phyloP scores from a whole-genome alignment of 2,888 invertebrate species.

The Heliconius erato region DNA sequence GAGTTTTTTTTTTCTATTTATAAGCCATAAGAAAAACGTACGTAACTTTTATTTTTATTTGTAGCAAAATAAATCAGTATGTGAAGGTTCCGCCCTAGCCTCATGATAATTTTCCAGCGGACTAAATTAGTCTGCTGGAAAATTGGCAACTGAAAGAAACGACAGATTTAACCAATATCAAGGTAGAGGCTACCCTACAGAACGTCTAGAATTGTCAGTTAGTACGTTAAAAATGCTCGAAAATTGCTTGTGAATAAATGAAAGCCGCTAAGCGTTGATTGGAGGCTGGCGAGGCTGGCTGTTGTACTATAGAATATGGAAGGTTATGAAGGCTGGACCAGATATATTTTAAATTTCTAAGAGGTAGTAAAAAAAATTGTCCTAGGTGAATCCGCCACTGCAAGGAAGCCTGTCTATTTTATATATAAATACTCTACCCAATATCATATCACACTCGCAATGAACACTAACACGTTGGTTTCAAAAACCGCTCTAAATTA shows the following conservation, averaged over 20 bases:
- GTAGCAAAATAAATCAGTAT: not conserved
- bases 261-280: not conserved
- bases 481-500: conserved; percentile 34
- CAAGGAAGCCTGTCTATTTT: conserved; percentile 51
- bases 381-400: not conserved
- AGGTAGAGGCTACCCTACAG: too few species aligned
- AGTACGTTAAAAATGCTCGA: too few species aligned
- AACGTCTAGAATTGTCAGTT: too few species aligned
- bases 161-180: too few species aligned
- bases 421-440: conserved; percentile 68
- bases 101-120: too few species aligned
- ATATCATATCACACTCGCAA: conserved; percentile 54
- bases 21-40: too few species aligned
- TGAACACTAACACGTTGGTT: conserved; percentile 50
- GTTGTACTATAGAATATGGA: not conserved
- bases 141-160: too few species aligned
- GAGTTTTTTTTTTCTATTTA: not conserved
- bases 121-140: too few species aligned
- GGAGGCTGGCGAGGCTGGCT: not conserved
- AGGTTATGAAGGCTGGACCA: not conserved
- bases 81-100: too few species aligned
- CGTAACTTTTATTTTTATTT: too few species aligned
- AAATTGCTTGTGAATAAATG: not conserved
- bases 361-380: conserved; percentile 1
- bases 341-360: not conserved